phyloP scores from a whole-genome alignment of 1,140 invertebrate genomes.

The Pogonus chalceus region DNA sequence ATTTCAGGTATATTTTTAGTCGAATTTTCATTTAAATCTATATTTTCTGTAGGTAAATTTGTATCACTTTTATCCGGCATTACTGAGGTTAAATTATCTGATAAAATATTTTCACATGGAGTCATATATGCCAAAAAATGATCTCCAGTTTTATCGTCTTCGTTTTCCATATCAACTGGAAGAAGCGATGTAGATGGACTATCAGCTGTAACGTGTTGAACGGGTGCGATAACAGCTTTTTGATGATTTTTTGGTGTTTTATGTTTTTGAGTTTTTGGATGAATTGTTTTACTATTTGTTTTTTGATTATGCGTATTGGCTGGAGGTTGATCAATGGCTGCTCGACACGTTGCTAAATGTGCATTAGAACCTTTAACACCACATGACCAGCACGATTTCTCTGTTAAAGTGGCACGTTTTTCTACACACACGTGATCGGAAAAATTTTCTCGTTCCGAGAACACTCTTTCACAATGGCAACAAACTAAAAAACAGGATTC shows the following conservation, averaged over 20 bases:
- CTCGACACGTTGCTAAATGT: neutral
- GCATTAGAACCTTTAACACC: neutral
- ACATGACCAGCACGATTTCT: neutral
- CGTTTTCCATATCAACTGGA: no score
- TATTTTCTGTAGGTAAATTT: no score
- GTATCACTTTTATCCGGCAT: no score
- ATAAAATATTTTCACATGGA: no score
- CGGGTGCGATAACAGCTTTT: neutral
- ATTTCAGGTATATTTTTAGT: no score
- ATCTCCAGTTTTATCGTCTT: no score
- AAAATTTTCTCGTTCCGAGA: slow-evolving; percentile 60
- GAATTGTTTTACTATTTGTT: neutral
- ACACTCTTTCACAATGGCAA: slow-evolving; percentile 64
- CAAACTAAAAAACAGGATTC: slow-evolving; percentile 64
- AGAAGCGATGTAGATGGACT: neutral
- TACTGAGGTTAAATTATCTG: no score
- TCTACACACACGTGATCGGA: slow-evolving; percentile 55
- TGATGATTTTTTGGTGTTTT: slow-evolving; percentile 9
- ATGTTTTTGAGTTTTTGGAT: neutral
- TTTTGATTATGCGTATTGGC: neutral
- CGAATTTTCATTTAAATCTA: no score
- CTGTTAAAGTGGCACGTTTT: neutral
- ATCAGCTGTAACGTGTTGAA: slow-evolving; percentile 16
- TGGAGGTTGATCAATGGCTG: neutral
- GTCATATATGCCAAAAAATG: no score